phyloP scores from a whole-genome alignment of 2,113 vertebrate genomes.

The Notothenia coriiceps region DNA sequence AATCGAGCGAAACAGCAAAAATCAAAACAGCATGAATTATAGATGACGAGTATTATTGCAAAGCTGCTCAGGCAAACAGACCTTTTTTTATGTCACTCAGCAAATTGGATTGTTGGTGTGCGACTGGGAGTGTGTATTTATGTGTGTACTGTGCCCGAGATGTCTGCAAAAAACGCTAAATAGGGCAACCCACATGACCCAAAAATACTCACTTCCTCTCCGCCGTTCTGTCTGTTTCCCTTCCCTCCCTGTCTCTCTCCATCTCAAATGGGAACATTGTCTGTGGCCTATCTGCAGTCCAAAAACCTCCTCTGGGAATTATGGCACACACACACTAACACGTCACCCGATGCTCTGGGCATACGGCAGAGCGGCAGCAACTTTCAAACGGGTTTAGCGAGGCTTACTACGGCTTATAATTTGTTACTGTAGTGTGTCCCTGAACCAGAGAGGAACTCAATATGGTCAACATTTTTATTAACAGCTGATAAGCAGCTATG shows the following conservation, averaged over 20 bases:
- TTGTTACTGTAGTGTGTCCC: slow-evolving; percentile 66
- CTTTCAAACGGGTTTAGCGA: slow-evolving; percentile 69
- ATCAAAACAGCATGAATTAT: slow-evolving; percentile 63
- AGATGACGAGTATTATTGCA: slow-evolving; percentile 52
- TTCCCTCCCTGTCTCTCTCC: slow-evolving; percentile 48
- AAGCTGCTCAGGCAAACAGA: slow-evolving; percentile 54
- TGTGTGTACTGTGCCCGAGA: slow-evolving; percentile 45
- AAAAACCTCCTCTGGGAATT: slow-evolving; percentile 76
- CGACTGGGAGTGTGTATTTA: slow-evolving; percentile 18
- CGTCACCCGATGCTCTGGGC: slow-evolving; percentile 63
- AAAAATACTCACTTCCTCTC: slow-evolving; percentile 71
- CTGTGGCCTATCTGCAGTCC: slow-evolving; percentile 75
- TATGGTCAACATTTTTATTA: slow-evolving; percentile 42
- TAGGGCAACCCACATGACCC: slow-evolving; percentile 80
- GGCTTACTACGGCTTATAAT: slow-evolving; percentile 71
- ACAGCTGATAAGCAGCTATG: slow-evolving; percentile 52
- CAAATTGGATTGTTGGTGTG: slow-evolving; percentile 48
- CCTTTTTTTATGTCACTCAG: slow-evolving; percentile 58
- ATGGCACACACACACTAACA: slow-evolving; percentile 57
- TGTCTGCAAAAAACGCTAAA: slow-evolving; percentile 67
- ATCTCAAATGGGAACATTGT: slow-evolving; percentile 71
- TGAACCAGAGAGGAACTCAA: slow-evolving; percentile 51
- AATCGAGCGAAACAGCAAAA: slow-evolving; percentile 13
- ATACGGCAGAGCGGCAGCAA: slow-evolving; percentile 67
- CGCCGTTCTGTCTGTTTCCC: slow-evolving; percentile 58